Base-by-base conservation (phyloP, 2,113 vertebrate species). In the Tauraco erythrolophus region DNA sequence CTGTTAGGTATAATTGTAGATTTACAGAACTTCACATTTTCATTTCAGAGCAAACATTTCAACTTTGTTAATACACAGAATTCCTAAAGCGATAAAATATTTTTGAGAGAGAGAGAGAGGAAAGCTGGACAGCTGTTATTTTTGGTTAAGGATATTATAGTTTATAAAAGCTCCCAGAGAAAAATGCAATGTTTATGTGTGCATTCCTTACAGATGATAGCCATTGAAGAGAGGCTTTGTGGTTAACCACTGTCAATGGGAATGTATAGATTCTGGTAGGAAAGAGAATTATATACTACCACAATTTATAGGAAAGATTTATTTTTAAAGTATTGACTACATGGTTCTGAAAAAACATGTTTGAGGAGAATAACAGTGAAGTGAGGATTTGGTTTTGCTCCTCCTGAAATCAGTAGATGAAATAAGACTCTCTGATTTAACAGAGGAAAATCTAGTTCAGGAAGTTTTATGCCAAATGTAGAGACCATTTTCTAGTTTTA, bases 181-280 rank as follows among this genome's bases (percentile, higher is more conserved):
- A 93, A 75, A 97, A 97, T 92, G 74, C 13, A 92, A 41, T 95
- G 76, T 96, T 97, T 96, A 95, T 95, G 66, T 77, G 79, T 12
- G 14, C 95, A 95, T 96, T 97, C 95, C 79, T 96, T 93, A 68
- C 84, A 77, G 75, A 96, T 96, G 83, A 97, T 54, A 97, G 87
- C 69, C 35, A 53, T 94, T 96, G 84, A 80, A 76, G 37, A 90
- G 86, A 91, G 69, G 56, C 72, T 89, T 94, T 80, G 90, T 24
- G 91, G 94, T 88, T 96, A 96, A 95, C 90, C 92, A 62, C 71
- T 97, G 88, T 70, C 95, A 96, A 87, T 46, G 69, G 35, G 35
- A 94, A 96, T 83, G 74, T 94, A 97, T 94, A 70, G 84, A 87
- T 93, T 89, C 69, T 92, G 58, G 68, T 83, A 96, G 61, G 30